Conservation (phyloP, 2,888 invertebrate genomes). For the Zygothrica quintamaculata region DNA sequence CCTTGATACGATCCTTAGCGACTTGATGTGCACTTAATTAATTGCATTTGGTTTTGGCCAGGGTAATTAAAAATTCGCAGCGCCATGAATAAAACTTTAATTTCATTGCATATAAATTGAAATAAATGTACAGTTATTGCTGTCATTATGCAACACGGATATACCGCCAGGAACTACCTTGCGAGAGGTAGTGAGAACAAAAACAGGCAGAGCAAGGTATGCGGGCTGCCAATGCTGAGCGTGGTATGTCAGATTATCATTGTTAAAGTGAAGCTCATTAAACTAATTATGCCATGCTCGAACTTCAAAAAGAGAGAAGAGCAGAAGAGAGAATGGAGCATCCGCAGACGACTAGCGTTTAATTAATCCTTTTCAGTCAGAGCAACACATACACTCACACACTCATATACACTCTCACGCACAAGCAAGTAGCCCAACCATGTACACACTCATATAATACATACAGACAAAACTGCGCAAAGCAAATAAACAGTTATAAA, state of each 20-base stretch:
- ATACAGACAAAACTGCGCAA: constrained; percentile 36
- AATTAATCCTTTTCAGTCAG: constrained; percentile 81
- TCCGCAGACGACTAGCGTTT: constrained; percentile 75
- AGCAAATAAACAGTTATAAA: constrained; percentile 73
- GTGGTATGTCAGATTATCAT: constrained; percentile 46
- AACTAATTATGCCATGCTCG: constrained; percentile 74
- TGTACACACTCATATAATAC: constrained; percentile 1
- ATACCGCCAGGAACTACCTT: not conserved
- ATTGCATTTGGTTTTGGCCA: constrained; percentile 58
- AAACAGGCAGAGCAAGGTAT: constrained; percentile 10
- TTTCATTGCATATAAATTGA: constrained; percentile 32
- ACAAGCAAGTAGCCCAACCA: constrained; percentile 8
- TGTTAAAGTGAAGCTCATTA: constrained; percentile 73
- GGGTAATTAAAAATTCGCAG: constrained; percentile 51
- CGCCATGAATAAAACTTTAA: constrained; percentile 31
- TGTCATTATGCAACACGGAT: constrained; percentile 27
- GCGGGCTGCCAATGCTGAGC: constrained; percentile 10
- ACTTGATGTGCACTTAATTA: constrained; percentile 66
- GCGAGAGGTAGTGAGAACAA: not conserved
- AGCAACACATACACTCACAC: constrained; percentile 37
- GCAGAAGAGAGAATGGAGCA: constrained; percentile 21
- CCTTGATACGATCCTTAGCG: constrained; percentile 30
- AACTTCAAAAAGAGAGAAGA: constrained; percentile 63
- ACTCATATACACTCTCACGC: constrained; percentile 33
- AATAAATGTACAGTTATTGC: constrained; percentile 23